Conservation (phyloP, 2,888 invertebrate species). For the Acronicta alni region DNA sequence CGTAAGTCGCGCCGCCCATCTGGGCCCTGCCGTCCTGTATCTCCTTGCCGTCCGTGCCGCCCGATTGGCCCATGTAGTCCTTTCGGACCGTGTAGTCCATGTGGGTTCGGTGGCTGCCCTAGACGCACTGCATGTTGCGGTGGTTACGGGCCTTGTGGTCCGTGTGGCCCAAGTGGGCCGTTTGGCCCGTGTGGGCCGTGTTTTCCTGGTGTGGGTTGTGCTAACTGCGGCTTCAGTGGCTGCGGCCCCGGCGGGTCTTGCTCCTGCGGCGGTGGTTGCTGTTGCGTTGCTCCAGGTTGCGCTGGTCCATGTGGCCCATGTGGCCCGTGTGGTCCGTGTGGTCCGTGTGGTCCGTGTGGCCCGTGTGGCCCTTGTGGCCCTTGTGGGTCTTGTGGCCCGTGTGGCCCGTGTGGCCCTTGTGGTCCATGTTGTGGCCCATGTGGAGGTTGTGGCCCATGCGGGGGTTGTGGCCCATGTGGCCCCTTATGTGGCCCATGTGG, state of each 20-base stretch:
- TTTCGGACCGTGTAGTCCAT: constrained; percentile 40
- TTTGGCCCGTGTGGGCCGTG: constrained; percentile 31
- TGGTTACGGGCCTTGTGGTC: constrained; percentile 36
- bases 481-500: constrained; percentile 6
- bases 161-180: constrained; percentile 28
- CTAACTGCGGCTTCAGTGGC: constrained; percentile 35
- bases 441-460: constrained; percentile 49
- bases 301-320: constrained; percentile 26
- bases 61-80: constrained; percentile 51
- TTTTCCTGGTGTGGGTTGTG: constrained; percentile 25
- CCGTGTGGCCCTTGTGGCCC: constrained; percentile 28
- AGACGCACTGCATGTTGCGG: constrained; percentile 20
- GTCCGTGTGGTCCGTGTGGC: constrained; percentile 30
- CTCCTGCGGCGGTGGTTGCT: constrained; percentile 32
- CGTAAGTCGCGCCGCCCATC: constrained; percentile 46
- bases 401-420: constrained; percentile 49
- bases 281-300: constrained; percentile 10
- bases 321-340: constrained; percentile 26
- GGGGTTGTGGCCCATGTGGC: constrained; percentile 29
- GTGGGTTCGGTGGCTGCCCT: constrained; percentile 22
- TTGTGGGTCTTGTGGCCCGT: constrained; percentile 30
- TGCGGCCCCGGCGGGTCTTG: constrained; percentile 50
- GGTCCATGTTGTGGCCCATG: constrained; percentile 33
- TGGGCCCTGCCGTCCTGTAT: constrained; percentile 44
- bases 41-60: constrained; percentile 42